Evolutionary conservation across 2,113 vertebrate genomes (phyloP).

Genomic region (Oncorhynchus keta): DNA sequence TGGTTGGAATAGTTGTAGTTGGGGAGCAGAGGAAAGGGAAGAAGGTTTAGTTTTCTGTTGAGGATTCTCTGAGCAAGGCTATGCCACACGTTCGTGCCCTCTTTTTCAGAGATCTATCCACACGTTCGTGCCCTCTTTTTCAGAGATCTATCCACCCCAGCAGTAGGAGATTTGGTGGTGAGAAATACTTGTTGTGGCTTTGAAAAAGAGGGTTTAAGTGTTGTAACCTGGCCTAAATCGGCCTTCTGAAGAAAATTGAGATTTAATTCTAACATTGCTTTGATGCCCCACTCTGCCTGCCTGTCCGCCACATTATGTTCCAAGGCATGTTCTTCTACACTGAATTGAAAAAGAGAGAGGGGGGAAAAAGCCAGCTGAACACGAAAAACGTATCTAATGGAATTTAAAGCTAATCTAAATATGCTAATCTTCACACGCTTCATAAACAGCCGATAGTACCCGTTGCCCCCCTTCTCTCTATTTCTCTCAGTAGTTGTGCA

Average conservation of each 20-base stretch:
- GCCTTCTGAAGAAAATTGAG: no score
- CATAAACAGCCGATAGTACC: conserved; percentile 62
- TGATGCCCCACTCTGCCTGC: background rate
- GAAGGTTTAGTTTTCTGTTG: background rate
- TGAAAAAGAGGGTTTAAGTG: no score
- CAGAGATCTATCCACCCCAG: background rate
- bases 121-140: background rate
- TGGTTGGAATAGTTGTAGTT: background rate
- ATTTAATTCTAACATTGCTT: background rate
- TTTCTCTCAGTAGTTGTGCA: conserved; percentile 56
- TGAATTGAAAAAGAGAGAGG: conserved; percentile 39
- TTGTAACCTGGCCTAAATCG: no score
- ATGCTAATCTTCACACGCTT: conserved; percentile 72
- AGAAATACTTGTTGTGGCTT: no score
- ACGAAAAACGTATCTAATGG: conserved; percentile 64
- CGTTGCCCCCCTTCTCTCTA: conserved; percentile 35
- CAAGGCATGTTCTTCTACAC: conserved; percentile 23
- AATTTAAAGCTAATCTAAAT: conserved; percentile 77
- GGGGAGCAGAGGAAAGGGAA: background rate
- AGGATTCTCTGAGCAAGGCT: background rate
- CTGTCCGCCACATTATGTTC: conserved; percentile 33
- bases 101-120: no score
- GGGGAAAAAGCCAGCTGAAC: conserved; percentile 21
- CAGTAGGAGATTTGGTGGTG: no score
- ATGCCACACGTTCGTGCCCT: background rate